Evolutionary conservation across 2,888 invertebrate genomes (phyloP).

Genomic region (Andrena dorsata): DNA sequence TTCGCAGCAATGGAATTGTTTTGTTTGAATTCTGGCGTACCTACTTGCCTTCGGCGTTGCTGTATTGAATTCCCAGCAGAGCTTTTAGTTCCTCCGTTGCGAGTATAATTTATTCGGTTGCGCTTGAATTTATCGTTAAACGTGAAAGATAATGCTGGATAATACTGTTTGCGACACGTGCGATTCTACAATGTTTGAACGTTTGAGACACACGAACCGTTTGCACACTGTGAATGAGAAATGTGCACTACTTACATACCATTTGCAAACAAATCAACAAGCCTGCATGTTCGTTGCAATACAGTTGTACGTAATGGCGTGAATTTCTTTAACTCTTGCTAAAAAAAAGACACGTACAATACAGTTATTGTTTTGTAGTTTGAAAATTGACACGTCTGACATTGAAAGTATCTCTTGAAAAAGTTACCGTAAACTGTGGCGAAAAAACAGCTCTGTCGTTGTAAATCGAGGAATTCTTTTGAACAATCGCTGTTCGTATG

Average conservation of each 20-base stretch:
- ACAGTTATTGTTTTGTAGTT: constrained; percentile 8
- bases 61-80: neutral
- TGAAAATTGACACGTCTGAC: neutral
- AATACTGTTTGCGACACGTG: constrained; percentile 1
- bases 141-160: neutral
- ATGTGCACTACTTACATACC: constrained; percentile 37
- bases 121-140: neutral
- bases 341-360: neutral
- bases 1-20: constrained; percentile 4
- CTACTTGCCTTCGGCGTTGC: neutral
- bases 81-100: neutral
- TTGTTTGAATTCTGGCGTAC: neutral
- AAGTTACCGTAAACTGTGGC: neutral
- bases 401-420: neutral
- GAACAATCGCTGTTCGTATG: neutral
- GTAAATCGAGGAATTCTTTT: neutral
- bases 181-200: constrained; percentile 1
- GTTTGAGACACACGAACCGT: constrained; percentile 21
- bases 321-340: neutral
- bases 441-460: neutral
- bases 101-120: neutral
- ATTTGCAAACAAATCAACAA: constrained; percentile 24
- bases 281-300: constrained; percentile 39
- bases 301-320: constrained; percentile 12
- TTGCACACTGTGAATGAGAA: constrained; percentile 36